A percentile compares a stretch with the other conserved stretches of the same genome.
phyloP scores from a whole-genome alignment of 2,113 vertebrate species.

The Hippocampus mohnikei region DNA sequence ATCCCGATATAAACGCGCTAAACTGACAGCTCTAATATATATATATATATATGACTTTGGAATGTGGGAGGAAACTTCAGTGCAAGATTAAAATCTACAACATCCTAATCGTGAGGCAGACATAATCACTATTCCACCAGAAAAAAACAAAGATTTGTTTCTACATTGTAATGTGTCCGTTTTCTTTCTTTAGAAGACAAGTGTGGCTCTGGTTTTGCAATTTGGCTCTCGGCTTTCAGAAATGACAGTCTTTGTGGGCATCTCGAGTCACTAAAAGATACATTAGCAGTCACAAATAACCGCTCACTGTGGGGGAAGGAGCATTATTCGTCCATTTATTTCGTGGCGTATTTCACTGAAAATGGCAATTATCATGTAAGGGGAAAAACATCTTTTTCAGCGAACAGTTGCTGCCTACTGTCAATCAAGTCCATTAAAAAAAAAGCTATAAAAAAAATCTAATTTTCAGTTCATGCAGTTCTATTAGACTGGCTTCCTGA shows the following conservation, averaged over 20 bases:
- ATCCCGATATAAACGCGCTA: no score
- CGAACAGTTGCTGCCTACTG: not conserved
- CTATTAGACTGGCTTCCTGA: not conserved
- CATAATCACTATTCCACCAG: no score
- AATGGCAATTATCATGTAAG: not conserved
- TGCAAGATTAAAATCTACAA: no score
- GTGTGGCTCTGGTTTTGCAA: not conserved
- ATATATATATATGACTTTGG: no score
- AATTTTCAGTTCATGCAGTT: not conserved
- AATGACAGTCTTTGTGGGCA: conserved; percentile 13
- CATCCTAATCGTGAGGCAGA: no score
- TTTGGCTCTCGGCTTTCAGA: conserved; percentile 4
- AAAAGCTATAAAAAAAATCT: not conserved
- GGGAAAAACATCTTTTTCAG: not conserved
- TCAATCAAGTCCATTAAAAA: not conserved
- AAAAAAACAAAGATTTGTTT: not conserved
- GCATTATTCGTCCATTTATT: not conserved
- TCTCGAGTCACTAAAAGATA: not conserved
- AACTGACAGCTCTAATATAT: no score
- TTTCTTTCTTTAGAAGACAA: conserved; percentile 21
- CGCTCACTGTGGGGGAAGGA: not conserved
- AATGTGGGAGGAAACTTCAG: no score
- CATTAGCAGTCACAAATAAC: not conserved
- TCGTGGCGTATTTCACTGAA: not conserved
- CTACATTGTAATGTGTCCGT: not conserved